Base-by-base conservation (phyloP, 2,113 vertebrate genomes). In the Climacteris rufus region DNA sequence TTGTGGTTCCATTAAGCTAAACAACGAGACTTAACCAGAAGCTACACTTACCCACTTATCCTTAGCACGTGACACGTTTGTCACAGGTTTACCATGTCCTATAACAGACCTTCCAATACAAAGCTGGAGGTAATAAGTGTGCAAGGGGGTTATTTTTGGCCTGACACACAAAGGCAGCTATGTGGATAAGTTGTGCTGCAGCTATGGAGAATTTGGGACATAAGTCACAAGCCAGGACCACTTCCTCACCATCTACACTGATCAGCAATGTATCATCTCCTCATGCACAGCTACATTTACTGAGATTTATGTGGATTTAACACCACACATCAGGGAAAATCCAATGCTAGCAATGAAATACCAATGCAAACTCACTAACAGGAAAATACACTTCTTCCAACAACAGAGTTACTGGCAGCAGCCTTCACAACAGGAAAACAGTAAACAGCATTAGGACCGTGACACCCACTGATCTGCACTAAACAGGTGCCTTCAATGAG, bases 41-140 rank as follows among this genome's bases (percentile, higher is more conserved):
- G 30, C 23, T 86, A 56, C n/a, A 30, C 24, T 23, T n/a, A 23
- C 28, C 24, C 59, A 64, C n/a, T 76, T 68, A 40, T 56, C 22
- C 52, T 83, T 27, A 74, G 42, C n/a, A 65, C 0, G 0, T 71
- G n/a, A 31, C 28, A 40, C 0, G 1, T 35, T 59, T 13, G 1
- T 39, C 77, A 63, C 37, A 65, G 7, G n/a, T 50, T 66, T 56
- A 44, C 7, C 24, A 24, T 33, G 35, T 88, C 65, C 54, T 87
- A 0, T 5, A 66, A n/a, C 0, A 4, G 74, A 33, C 19, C 33
- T 89, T 54, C 64, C 53, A 59, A 9, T 22, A 72, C 2, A 37
- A 64, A 42, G 44, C 42, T 82, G 30, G 11, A 59, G 28, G 44
- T 40, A 53, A 28, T 40, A 59, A 40, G 12, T n/a, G 13, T 56